A percentile compares a stretch with the other conserved stretches of the same genome.
Evolutionary conservation across 1,140 invertebrate genomes (phyloP).

Genomic region (Ruditapes philippinarum): DNA sequence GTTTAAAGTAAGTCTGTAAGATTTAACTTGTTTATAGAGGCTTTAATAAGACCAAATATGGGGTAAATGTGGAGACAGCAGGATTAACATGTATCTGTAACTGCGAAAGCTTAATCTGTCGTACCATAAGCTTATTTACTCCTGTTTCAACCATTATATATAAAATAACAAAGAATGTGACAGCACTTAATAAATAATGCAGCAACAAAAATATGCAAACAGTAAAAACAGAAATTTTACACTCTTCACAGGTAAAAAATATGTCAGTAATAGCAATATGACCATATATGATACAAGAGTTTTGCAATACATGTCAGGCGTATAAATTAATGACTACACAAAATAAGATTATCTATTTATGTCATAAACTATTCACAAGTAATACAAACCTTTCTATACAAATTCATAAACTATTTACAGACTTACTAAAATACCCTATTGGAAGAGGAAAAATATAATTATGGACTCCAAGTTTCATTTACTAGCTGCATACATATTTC

Average conservation of each 20-base stretch:
- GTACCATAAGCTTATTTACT: neutral
- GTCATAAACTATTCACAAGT: neutral
- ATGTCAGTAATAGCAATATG: no score
- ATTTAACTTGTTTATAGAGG: neutral
- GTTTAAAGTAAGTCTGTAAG: no score
- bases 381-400: neutral
- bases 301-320: no score
- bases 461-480: neutral
- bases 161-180: conserved; percentile 5
- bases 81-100: neutral
- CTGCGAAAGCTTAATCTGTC: neutral
- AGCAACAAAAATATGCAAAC: neutral
- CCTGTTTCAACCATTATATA: neutral
- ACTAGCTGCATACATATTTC: neutral
- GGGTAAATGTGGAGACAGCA: neutral
- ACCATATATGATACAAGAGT: no score
- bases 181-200: neutral
- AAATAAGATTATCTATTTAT: neutral
- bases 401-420: neutral
- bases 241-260: neutral
- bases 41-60: neutral
- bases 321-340: neutral
- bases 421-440: no score
- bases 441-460: no score
- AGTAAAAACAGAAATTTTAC: neutral